These are phyloP conservation scores for Trichogramma pretiosum DNA, from an alignment of 1,140 invertebrate genomes.

Conservation along the genomic window DNA sequence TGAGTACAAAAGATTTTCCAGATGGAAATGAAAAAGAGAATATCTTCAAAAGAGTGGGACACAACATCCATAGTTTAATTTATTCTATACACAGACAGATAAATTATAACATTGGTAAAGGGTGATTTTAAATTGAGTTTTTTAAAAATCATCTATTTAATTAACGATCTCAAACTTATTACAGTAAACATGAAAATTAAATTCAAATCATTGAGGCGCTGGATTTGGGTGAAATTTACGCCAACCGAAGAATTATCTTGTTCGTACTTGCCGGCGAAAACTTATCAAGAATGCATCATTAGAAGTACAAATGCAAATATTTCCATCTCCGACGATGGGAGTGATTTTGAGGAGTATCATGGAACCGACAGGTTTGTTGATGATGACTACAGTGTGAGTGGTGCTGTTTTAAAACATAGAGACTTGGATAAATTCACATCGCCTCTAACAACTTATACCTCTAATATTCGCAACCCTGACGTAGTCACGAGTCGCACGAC, in stretches of 20 bases:
- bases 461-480: too few species aligned
- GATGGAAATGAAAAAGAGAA: too few species aligned
- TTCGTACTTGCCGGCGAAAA: conserved; percentile 31
- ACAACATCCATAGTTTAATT: too few species aligned
- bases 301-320: conserved; percentile 15
- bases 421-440: too few species aligned
- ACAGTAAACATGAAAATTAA: conserved; percentile 15
- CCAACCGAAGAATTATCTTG: conserved; percentile 35
- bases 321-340: conserved; percentile 28
- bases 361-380: conserved; percentile 4
- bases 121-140: too few species aligned
- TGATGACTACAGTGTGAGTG: conserved; percentile 5
- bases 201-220: conserved; percentile 19
- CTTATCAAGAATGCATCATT: conserved; percentile 24
- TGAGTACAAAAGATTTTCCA: too few species aligned
- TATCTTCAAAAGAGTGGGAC: too few species aligned
- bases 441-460: too few species aligned
- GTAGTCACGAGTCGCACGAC: neutral
- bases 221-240: conserved; percentile 20
- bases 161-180: neutral
- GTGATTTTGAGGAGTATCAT: conserved; percentile 17
- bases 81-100: too few species aligned
- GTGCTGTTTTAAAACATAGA: conserved; percentile 2
- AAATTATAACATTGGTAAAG: too few species aligned
- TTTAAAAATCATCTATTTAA: conserved; percentile 4